Evolutionary conservation across 1,140 invertebrate genomes (phyloP).

Genomic region (Polypedilum pembai): DNA sequence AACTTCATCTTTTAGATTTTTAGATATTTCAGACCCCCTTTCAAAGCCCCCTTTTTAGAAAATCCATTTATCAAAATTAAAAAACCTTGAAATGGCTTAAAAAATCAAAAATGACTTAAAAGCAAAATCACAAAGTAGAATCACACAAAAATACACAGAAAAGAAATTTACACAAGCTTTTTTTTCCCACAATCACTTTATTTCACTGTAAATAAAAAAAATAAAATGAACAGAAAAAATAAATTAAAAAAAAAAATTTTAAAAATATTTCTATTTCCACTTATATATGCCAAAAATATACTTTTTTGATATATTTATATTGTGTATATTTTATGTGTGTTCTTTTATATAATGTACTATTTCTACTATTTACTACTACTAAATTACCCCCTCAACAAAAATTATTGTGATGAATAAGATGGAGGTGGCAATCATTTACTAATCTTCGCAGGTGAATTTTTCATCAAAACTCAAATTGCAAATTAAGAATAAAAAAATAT

Average conservation of each 20-base stretch:
- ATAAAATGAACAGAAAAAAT: slow-evolving; percentile 10
- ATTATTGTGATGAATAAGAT: slow-evolving; percentile 20
- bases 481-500: not conserved
- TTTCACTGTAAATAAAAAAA: slow-evolving; percentile 21
- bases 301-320: not conserved
- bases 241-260: not conserved
- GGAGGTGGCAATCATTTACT: slow-evolving; percentile 22
- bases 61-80: too few relatives aligned
- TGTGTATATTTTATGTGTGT: slow-evolving; percentile 22
- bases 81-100: too few relatives aligned
- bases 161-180: not conserved
- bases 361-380: slow-evolving; percentile 18
- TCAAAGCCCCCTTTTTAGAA: too few relatives aligned
- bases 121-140: too few relatives aligned
- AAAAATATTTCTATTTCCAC: not conserved
- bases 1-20: too few relatives aligned
- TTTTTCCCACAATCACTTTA: not conserved
- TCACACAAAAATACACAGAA: not conserved
- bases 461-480: slow-evolving; percentile 5
- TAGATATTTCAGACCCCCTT: too few relatives aligned
- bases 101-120: too few relatives aligned
- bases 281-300: not conserved
- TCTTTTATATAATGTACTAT: not conserved
- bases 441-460: slow-evolving; percentile 26
- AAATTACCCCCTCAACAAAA: slow-evolving; percentile 20